Percentiles rank a stretch among this genome's conserved stretches.
Conservation (phyloP, 2,888 invertebrate genomes). For the Himalopsyche kuldschensis region DNA sequence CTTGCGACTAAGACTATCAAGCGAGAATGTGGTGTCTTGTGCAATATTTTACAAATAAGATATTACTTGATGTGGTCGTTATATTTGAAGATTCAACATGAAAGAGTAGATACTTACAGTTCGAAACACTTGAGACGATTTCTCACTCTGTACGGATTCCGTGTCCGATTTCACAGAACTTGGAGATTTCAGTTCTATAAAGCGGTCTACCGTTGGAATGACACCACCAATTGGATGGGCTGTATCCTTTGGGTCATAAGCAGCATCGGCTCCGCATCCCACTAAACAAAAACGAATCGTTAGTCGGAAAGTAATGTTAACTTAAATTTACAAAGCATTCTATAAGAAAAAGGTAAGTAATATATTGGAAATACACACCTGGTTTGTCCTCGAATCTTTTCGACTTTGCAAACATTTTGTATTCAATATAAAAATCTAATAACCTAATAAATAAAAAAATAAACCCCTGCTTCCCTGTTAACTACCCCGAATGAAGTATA, state of each 20-base stretch:
- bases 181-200: slow-evolving; percentile 8
- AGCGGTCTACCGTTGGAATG: slow-evolving; percentile 30
- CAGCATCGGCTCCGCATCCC: slow-evolving; percentile 36
- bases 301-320: not conserved
- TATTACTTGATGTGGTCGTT: not conserved
- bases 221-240: slow-evolving; percentile 29
- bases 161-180: slow-evolving; percentile 28
- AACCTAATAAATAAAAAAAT: not conserved
- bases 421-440: not conserved
- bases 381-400: slow-evolving; percentile 26
- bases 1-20: too few species aligned
- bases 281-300: slow-evolving; percentile 18
- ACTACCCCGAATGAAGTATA: not conserved
- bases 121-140: slow-evolving; percentile 27
- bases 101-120: slow-evolving; percentile 18
- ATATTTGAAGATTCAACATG: too few species aligned
- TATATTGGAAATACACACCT: slow-evolving; percentile 12
- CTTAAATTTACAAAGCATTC: not conserved
- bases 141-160: slow-evolving; percentile 31
- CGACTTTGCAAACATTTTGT: slow-evolving; percentile 31
- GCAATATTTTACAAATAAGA: not conserved
- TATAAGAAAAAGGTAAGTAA: not conserved
- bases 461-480: not conserved
- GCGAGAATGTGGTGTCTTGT: not conserved
- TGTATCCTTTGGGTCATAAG: slow-evolving; percentile 20